Base-by-base conservation (phyloP, 2,888 invertebrate species). In the Chorisops tibialis region DNA sequence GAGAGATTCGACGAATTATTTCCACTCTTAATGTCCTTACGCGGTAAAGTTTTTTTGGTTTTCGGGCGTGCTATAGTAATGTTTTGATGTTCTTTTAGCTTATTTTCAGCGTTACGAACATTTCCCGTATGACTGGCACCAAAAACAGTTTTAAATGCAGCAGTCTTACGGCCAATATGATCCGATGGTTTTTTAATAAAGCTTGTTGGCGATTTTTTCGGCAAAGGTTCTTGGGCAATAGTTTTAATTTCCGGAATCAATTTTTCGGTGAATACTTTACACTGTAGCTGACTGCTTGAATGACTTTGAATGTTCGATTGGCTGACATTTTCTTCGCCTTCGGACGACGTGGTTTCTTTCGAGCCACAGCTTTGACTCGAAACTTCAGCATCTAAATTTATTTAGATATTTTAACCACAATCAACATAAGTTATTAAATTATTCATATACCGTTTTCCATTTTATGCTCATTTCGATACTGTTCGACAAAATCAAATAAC, bases 181-280 rank as follows among this genome's bases (percentile, higher is more conserved):
- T 60, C 59, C 1, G 41, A n/a, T 45, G 61, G 7, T 21, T 54
- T 45, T 14, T 61, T 52, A 18, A n/a, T 14, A 4, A 52, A 45
- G 38, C 52, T 61, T 3, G 7, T n/a, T 21, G 52, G n/a, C 14
- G 30, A 6, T 52, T 50, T 65, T 45, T 49, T 59, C 5, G 35
- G 38, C 9, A 48, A 1, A 9, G 63, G 63, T 5, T 62, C 62
- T 50, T 60, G 30, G 22, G 51, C 56, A 24, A 54, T 22, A n/a
- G 65, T 35, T 56, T 65, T 63, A 11, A 65, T 52, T 59, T 65
- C 65, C 47, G 63, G 65, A 24, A 65, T 63, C 50, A 65, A 50
- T 56, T 59, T 63, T n/a, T 65, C 65, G 14, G 61, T 63, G 35
- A 63, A 63, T 14, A 59, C 41, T 56, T 59, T 59, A n/a, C 19